phyloP scores from a whole-genome alignment of 1,140 invertebrate species.

The Penaeus chinensis region DNA sequence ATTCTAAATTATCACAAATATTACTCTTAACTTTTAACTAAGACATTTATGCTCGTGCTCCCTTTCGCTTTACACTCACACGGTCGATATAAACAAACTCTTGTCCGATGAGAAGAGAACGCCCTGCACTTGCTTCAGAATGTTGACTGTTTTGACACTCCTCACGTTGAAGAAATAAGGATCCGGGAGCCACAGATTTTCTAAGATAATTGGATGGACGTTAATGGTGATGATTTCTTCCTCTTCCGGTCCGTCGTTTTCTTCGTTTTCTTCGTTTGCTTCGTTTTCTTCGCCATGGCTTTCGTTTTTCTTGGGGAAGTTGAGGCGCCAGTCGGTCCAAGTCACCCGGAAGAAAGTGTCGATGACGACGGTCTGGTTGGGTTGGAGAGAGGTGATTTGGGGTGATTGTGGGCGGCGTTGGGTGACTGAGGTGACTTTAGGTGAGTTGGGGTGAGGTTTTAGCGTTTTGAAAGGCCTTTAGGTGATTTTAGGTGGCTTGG shows the following conservation, averaged over 20 bases:
- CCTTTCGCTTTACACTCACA: conserved; percentile 20
- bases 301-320: not conserved
- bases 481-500: too few species aligned
- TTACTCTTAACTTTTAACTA: not conserved
- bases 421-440: too few species aligned
- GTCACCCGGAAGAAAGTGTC: conserved; percentile 37
- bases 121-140: conserved; percentile 35
- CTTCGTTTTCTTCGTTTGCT: not conserved
- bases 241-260: too few species aligned
- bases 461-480: too few species aligned
- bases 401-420: too few species aligned
- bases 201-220: conserved; percentile 36
- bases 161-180: conserved; percentile 48
- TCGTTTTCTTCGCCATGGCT: not conserved
- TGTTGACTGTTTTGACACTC: not conserved
- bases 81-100: conserved; percentile 13
- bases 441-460: too few species aligned
- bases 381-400: not conserved
- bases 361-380: conserved; percentile 16
- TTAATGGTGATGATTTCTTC: not conserved
- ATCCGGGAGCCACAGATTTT: conserved; percentile 37
- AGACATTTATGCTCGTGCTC: not conserved
- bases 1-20: not conserved
- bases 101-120: conserved; percentile 19
- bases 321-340: conserved; percentile 36